Percentiles rank a stretch among this genome's conserved stretches.
Evolutionary conservation across 2,113 vertebrate species (phyloP).

Genomic region (Entomyzon cyanotis): DNA sequence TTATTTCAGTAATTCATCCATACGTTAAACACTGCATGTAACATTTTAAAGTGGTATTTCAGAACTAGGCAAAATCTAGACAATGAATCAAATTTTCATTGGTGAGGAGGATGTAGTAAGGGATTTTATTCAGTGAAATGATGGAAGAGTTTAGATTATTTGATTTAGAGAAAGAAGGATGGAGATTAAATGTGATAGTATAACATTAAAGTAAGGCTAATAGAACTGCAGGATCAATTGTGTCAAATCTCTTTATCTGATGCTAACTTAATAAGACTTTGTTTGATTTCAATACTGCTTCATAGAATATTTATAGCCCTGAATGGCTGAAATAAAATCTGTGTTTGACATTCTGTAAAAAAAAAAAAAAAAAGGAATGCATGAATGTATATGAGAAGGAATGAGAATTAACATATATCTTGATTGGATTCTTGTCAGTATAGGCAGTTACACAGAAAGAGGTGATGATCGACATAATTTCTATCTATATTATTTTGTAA

Average conservation of each 20-base stretch:
- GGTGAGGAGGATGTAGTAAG: neutral
- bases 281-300: neutral
- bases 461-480: fast-evolving
- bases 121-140: neutral
- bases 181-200: neutral
- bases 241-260: constrained; percentile 19
- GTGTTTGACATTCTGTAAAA: neutral
- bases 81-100: neutral
- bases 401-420: neutral
- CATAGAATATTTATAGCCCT: neutral
- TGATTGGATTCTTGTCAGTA: neutral
- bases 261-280: neutral
- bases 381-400: neutral
- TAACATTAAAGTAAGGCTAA: neutral
- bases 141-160: neutral
- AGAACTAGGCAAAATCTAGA: neutral
- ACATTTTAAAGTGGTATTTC: neutral
- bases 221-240: neutral
- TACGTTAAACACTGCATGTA: neutral
- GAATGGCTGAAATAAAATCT: neutral
- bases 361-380: neutral
- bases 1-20: neutral
- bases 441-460: neutral
- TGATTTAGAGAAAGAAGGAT: neutral
- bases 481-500: neutral